Evolutionary conservation across 1,140 invertebrate species (phyloP).

Genomic region (Zaprionus lachaisei): DNA sequence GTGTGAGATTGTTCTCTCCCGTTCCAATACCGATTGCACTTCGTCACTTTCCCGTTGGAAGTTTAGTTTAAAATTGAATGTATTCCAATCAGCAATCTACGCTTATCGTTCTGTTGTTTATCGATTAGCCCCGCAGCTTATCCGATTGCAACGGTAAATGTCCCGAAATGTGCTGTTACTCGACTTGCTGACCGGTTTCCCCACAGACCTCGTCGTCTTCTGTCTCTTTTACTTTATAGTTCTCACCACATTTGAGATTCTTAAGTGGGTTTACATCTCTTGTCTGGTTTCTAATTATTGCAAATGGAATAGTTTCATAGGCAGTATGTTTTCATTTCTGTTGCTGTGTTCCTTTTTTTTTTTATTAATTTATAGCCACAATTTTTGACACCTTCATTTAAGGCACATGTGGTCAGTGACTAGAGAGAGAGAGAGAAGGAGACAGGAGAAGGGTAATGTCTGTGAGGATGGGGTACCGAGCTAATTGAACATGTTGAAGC

Average conservation of each 20-base stretch:
- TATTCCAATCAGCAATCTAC: not conserved
- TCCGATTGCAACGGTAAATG: conserved; percentile 15
- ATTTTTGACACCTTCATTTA: conserved; percentile 73
- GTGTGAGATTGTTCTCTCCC: not conserved
- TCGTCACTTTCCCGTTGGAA: too few relatives aligned
- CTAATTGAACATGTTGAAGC: conserved; percentile 66
- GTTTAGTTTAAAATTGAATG: too few relatives aligned
- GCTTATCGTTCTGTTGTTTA: not conserved
- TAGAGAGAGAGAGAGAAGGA: not conserved
- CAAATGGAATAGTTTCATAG: conserved; percentile 28
- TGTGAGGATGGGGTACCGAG: conserved; percentile 13
- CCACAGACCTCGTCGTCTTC: not conserved
- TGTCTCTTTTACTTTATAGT: conserved; percentile 4
- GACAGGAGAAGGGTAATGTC: too few relatives aligned
- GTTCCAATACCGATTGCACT: too few relatives aligned
- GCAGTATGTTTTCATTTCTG: conserved; percentile 10
- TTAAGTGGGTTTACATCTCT: conserved; percentile 13
- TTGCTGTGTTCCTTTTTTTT: conserved; percentile 44
- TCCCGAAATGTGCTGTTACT: conserved; percentile 21
- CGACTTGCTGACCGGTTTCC: conserved; percentile 19
- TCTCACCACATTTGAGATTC: conserved; percentile 5
- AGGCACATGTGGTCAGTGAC: not conserved
- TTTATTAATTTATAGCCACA: conserved; percentile 76
- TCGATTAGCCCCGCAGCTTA: not conserved
- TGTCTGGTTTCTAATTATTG: conserved; percentile 27